Base-by-base conservation (phyloP, 2,888 invertebrate species). In the Brachynemurus nebulosus region DNA sequence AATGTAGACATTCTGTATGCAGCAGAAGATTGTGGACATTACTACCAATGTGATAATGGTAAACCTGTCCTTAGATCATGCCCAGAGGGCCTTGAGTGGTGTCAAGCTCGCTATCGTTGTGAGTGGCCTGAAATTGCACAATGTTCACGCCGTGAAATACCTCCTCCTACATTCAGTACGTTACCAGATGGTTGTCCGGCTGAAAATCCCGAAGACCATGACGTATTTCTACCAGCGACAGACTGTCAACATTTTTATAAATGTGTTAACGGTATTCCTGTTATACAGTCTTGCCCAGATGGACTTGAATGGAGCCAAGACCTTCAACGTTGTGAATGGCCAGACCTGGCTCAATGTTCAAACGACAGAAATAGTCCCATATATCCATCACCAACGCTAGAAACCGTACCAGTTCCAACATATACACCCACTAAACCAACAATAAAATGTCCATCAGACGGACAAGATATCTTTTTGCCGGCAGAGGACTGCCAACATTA, bases 71-170 rank as follows among this genome's bases (percentile, higher is more conserved):
- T n/a, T n/a, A n/a, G n/a, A n/a, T n/a, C n/a, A n/a, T n/a, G n/a
- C n/a, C n/a, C n/a, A 14, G 23, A 19, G 8, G 34, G 34, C 8
- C 34, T 14, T 8, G 20, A 35, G 4, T 42, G 42, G 42, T 16
- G 17, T 12, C 14, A 36, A 16, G 16, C 5, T 4, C 4, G 12
- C 6, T 12, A 36, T 11, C 19, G 36, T 4, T 42, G 42, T 42
- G 42, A 42, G n/a, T 42, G 36, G 34, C 42, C 42, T 5, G 42
- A 42, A 21, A 3, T n/a, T 20, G 42, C 42, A 7, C 8, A 16
- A 19, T 42, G 42, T 20, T 9, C n/a, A n/a, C n/a, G n/a, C n/a
- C n/a, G 11, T 23, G 14, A n/a, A 40, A 8, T 23, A n/a, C 3
- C 14, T 12, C n/a, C 37, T n/a, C 12, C 12, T n/a, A n/a, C n/a